These are phyloP conservation scores for Auanema freiburgensis DNA, from an alignment of 2,888 invertebrate species.

Conservation along the genomic window DNA sequence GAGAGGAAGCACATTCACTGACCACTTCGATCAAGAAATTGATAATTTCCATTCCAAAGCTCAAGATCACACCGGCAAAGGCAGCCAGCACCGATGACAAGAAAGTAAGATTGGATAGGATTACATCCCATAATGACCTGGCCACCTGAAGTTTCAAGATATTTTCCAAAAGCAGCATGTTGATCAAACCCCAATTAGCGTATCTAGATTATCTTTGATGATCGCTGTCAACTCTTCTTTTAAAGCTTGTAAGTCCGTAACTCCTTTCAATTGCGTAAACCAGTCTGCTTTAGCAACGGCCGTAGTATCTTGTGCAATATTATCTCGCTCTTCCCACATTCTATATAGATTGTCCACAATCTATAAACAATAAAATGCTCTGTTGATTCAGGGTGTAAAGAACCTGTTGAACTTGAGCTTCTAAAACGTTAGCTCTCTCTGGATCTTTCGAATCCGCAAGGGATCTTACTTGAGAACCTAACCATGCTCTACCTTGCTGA, in stretches of 20 bases:
- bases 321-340: constrained; percentile 57
- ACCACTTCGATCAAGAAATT: constrained; percentile 61
- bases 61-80: constrained; percentile 54
- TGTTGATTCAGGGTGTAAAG: neutral
- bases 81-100: constrained; percentile 52
- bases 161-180: neutral
- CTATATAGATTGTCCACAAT: constrained; percentile 62
- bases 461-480: constrained; percentile 57
- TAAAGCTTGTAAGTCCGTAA: constrained; percentile 56
- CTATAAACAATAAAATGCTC: constrained; percentile 23
- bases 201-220: constrained; percentile 64
- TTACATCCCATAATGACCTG: constrained; percentile 56
- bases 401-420: constrained; percentile 59
- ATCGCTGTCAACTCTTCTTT: constrained; percentile 58
- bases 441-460: constrained; percentile 58
- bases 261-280: constrained; percentile 51
- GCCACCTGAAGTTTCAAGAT: constrained; percentile 47
- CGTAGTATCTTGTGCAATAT: constrained; percentile 9
- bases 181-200: constrained; percentile 54
- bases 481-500: constrained; percentile 60
- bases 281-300: constrained; percentile 38
- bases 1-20: constrained; percentile 10
- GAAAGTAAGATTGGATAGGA: constrained; percentile 55
- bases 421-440: constrained; percentile 60
- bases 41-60: constrained; percentile 62